A percentile compares a stretch with the other conserved stretches of the same genome.
These are phyloP conservation scores for Urocolius indicus DNA, from an alignment of 2,113 vertebrate genomes.

Conservation along the genomic window DNA sequence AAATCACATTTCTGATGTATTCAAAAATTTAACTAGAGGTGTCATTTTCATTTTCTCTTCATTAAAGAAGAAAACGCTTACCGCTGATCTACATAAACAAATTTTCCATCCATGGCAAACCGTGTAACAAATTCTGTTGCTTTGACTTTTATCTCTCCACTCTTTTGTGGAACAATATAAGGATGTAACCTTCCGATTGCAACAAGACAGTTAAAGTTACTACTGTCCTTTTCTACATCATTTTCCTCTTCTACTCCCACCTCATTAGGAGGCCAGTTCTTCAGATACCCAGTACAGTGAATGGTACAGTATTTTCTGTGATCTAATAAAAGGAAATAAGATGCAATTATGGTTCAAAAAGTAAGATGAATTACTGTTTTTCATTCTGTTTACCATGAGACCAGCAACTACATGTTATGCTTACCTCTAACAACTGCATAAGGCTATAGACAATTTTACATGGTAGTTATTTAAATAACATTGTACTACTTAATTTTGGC, in stretches of 20 bases:
- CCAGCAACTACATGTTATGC: neutral
- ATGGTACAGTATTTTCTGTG: slow-evolving; percentile 89
- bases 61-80: slow-evolving; percentile 50
- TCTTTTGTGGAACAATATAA: slow-evolving; percentile 79
- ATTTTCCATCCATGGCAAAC: slow-evolving; percentile 91
- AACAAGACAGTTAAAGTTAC: slow-evolving; percentile 89
- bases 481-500: neutral
- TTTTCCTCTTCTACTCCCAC: slow-evolving; percentile 83
- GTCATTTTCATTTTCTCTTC: neutral
- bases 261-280: slow-evolving; percentile 87
- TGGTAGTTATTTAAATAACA: neutral
- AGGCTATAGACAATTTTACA: neutral
- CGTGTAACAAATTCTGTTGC: slow-evolving; percentile 89
- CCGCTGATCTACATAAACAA: slow-evolving; percentile 94
- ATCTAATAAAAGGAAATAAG: slow-evolving; percentile 74
- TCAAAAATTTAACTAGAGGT: neutral
- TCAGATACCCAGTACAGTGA: slow-evolving; percentile 91
- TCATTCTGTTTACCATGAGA: neutral
- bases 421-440: neutral
- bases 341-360: slow-evolving; percentile 15
- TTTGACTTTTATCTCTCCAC: slow-evolving; percentile 85
- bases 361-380: neutral
- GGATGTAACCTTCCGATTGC: slow-evolving; percentile 87
- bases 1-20: neutral
- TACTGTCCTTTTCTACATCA: slow-evolving; percentile 83